Base-by-base conservation (phyloP, 2,888 invertebrate genomes). In the Scelioninae gen. 2 region DNA sequence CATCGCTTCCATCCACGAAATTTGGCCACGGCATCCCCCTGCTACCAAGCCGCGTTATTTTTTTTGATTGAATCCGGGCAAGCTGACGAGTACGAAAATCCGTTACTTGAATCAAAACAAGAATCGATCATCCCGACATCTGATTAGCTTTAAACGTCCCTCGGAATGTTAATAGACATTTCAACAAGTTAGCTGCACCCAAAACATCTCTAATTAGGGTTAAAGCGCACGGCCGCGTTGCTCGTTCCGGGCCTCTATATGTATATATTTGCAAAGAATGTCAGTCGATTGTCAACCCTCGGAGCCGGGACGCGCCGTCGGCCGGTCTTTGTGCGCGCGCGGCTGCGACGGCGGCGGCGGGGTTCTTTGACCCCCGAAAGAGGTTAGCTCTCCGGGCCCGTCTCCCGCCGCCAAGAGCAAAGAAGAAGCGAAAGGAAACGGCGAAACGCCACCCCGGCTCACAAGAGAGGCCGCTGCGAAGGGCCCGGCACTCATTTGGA, bases 401-500 rank as follows among this genome's bases (percentile, higher is more conserved):
- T 53, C 60, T 69, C 25, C 25, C 25, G 25, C 3, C 41, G 31
- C 52, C 50, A 52, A 61, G 41, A 63, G 73, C 64, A 73, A 65
- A 74, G 69, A 60, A 61, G 55, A 69, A 72, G 37, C 57, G 48
- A 67, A 63, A 50, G 73, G 57, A 67, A 64, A 64, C 53, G 64
- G 65, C 48, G 65, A 74, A 76, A 74, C 72, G 69, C 57, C 70
- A 73, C 72, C 73, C 73, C 73, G 68, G 35, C 48, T 50, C 57
- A 68, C 70, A 65, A 76, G 68, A 76, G 68, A 71, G 73, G 60
- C 64, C 73, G 55, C 73, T 52, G 18, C 58, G 57, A 37, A 37
- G 35, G 64, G 67, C 69, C 58, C 74, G 68, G 70, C 72, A 73
- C 67, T 76, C 83, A 81, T 83, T 80, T 80, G 79, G 77, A 81